Evolutionary conservation across 2,797 vertebrate genomes (phyloP).

Genomic region (Halcyon chelicuti): DNA sequence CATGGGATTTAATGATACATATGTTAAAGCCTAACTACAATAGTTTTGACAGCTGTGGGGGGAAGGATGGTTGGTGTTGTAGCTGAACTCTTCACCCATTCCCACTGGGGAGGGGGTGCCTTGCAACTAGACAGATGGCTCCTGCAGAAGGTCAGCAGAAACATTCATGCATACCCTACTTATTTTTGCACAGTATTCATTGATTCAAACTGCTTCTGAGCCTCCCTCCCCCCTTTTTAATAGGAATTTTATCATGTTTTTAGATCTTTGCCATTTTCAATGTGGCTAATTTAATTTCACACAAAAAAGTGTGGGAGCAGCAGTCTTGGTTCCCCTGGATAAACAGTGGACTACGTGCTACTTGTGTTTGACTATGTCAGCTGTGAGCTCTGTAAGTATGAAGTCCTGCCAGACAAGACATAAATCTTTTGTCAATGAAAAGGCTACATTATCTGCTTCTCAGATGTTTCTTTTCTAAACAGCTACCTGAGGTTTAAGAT

Average conservation of each 20-base stretch:
- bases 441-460: neutral
- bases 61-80: neutral
- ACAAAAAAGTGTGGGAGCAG: neutral
- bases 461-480: conserved; percentile 18
- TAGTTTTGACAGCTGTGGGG: conserved; percentile 36
- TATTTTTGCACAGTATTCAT: neutral
- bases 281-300: conserved; percentile 6
- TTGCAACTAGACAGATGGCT: conserved; percentile 11
- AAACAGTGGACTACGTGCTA: neutral
- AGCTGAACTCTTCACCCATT: conserved; percentile 13
- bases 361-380: conserved; percentile 4
- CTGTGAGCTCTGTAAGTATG: neutral
- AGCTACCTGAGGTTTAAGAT: neutral
- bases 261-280: conserved; percentile 34
- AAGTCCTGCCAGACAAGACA: conserved; percentile 20
- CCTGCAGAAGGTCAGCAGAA: conserved; percentile 23
- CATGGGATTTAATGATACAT: neutral
- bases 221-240: neutral
- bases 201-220: neutral
- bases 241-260: conserved; percentile 48
- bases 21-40: neutral
- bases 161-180: neutral
- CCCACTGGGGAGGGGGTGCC: neutral
- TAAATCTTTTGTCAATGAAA: conserved; percentile 49
- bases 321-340: neutral